These are phyloP conservation scores for Mastomys natalensis DNA, from an alignment of 2,113 vertebrate species.

Conservation along the genomic window DNA sequence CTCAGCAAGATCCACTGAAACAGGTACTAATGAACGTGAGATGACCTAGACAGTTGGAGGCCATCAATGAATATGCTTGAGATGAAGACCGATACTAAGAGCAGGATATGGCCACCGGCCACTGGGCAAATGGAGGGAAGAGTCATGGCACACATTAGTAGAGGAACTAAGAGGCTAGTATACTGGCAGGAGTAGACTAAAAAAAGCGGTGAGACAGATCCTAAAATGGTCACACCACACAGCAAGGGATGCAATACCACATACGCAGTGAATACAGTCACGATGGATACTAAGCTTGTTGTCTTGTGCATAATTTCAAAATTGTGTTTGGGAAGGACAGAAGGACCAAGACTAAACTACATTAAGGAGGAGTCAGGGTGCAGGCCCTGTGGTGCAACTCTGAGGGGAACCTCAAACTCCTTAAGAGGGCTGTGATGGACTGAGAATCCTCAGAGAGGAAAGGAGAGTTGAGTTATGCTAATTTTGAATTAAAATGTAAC, in stretches of 20 bases:
- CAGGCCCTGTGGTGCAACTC: background rate
- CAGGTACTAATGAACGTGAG: background rate
- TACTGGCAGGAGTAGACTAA: background rate
- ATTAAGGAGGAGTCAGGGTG: background rate
- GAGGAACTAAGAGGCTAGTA: background rate
- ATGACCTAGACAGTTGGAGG: background rate
- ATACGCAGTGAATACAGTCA: background rate
- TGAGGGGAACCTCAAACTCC: background rate
- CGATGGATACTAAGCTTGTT: background rate
- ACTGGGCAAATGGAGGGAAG: background rate
- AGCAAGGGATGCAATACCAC: background rate
- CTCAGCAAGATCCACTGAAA: background rate
- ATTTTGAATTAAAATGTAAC: constrained; percentile 39
- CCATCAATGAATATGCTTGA: background rate
- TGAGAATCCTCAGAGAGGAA: background rate
- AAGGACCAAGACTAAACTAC: background rate
- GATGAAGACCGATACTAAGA: background rate
- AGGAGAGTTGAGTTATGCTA: background rate
- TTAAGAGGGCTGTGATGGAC: background rate
- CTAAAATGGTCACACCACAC: background rate
- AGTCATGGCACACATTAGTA: background rate
- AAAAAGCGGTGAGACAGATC: background rate
- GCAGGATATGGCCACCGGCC: background rate
- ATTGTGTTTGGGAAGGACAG: background rate
- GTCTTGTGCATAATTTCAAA: background rate